Base-by-base conservation (phyloP, 2,113 vertebrate species). In the Lophius piscatorius region DNA sequence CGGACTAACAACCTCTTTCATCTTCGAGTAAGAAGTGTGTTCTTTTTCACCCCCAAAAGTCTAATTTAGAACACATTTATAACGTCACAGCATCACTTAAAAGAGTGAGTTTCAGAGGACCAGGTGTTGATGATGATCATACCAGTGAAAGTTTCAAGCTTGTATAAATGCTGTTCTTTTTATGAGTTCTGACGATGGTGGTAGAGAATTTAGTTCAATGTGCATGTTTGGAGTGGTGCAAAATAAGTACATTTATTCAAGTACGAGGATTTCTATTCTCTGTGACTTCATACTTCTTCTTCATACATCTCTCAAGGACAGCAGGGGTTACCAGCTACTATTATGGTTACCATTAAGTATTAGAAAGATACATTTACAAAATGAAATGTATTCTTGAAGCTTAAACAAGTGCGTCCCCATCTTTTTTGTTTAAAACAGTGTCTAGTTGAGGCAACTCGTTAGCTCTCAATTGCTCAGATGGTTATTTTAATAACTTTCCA, bases 1-100 rank as follows among this genome's bases (percentile, higher is more conserved):
- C 22, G 38, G 57, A 57, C 56, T 75, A 50, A 14, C 34, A 50
- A 36, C 17, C 45, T 60, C 73, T 84, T 85, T 86, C 62, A 77
- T 85, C 76, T 83, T 6, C 1, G 1, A 50, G 48, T 46, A n/a
- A 68, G 48, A 46, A 18, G 65, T 77, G 64, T 78, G 24, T 63
- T 42, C 44, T 69, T 58, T 60, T 55, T 67, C 36, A 26, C 31
- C 29, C 35, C 52, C 12, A 49, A 38, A 78, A 50, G 48, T 45
- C 56, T 29, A 39, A 77, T 63, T 74, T 61, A 42, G 28, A 46
- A 66, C 51, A 49, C 36, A 44, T 9, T 4, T 14, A 48, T 49
- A 21, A 28, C 9, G 17, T 74, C 63, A 74, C 28, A 47, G n/a
- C 21, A 22, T 50, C 33, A 12, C 18, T 4, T 21, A 76, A 35